Percentiles rank a stretch among this genome's conserved stretches.
phyloP scores from a whole-genome alignment of 2,113 vertebrate genomes.

The Limnothrissa miodon region DNA sequence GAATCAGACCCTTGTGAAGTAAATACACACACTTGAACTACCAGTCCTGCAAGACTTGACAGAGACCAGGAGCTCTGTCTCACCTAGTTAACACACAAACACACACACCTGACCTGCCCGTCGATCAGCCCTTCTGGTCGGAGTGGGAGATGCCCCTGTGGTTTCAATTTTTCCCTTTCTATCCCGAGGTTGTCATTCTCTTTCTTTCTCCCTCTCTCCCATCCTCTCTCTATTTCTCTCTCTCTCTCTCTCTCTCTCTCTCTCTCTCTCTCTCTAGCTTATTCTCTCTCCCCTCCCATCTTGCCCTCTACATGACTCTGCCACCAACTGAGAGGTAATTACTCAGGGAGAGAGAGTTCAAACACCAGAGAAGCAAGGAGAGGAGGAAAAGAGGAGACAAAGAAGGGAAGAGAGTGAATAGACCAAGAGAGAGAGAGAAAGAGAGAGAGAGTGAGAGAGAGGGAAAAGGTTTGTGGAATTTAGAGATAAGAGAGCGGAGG shows the following conservation, averaged over 20 bases:
- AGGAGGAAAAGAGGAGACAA: not conserved
- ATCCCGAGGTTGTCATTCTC: not conserved
- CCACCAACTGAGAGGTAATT: slow-evolving; percentile 35
- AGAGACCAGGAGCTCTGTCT: not conserved
- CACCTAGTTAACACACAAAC: not conserved
- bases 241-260: slow-evolving; percentile 3
- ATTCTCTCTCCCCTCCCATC: not conserved
- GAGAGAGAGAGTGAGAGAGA: not conserved
- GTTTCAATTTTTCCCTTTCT: not conserved
- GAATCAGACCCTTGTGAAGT: too few species aligned
- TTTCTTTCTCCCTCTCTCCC: slow-evolving; percentile 21
- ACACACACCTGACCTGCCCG: not conserved
- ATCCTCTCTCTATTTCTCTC: too few species aligned
- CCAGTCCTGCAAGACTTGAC: not conserved
- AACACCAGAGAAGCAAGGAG: not conserved
- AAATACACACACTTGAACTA: not conserved
- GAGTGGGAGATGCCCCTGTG: not conserved
- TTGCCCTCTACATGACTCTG: slow-evolving; percentile 20
- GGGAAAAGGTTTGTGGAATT: not conserved
- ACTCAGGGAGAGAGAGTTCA: slow-evolving; percentile 27
- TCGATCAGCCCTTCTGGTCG: not conserved
- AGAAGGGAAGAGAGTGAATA: not conserved
- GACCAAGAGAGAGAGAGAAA: not conserved
- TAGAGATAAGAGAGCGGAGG: too few species aligned
- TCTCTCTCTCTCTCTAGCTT: too few species aligned